A percentile compares a stretch with the other conserved stretches of the same genome.
Conservation (phyloP, 2,888 invertebrate species). For the Leptarthrus brevirostris region DNA sequence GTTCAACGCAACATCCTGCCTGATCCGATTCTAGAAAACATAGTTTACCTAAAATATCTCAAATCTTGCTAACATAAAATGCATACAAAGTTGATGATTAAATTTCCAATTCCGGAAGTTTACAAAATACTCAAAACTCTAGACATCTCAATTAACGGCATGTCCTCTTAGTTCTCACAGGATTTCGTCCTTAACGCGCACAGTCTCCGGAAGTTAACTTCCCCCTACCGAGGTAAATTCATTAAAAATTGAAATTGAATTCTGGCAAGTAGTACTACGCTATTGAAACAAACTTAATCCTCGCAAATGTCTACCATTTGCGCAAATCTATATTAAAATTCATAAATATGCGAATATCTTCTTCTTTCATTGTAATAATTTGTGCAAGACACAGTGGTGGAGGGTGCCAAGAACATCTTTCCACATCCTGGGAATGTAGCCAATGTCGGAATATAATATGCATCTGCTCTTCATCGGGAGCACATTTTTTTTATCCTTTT, state of each 20-base stretch:
- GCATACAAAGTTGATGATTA: constrained; percentile 7
- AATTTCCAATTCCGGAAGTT: constrained; percentile 24
- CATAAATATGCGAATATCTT: no score
- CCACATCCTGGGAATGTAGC: constrained; percentile 8
- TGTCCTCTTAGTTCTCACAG: background rate
- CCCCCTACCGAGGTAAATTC: background rate
- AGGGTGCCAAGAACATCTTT: no score
- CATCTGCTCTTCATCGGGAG: constrained; percentile 12
- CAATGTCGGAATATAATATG: background rate
- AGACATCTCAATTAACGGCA: constrained; percentile 18
- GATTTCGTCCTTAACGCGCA: background rate
- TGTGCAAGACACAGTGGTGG: no score
- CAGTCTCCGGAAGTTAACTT: background rate
- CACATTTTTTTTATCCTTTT: background rate
- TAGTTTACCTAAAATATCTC: no score
- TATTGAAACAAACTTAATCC: constrained; percentile 13
- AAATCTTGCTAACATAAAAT: no score
- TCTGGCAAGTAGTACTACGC: background rate
- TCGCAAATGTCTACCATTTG: no score
- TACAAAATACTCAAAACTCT: background rate
- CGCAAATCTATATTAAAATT: no score
- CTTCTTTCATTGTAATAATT: no score
- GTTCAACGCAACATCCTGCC: no score
- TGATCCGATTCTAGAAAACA: no score
- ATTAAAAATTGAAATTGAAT: constrained; percentile 11